Evolutionary conservation across 2,888 invertebrate genomes (phyloP), one percentile per base, ranked within the genome.

Genomic region (Ophioninae sp.): DNA sequence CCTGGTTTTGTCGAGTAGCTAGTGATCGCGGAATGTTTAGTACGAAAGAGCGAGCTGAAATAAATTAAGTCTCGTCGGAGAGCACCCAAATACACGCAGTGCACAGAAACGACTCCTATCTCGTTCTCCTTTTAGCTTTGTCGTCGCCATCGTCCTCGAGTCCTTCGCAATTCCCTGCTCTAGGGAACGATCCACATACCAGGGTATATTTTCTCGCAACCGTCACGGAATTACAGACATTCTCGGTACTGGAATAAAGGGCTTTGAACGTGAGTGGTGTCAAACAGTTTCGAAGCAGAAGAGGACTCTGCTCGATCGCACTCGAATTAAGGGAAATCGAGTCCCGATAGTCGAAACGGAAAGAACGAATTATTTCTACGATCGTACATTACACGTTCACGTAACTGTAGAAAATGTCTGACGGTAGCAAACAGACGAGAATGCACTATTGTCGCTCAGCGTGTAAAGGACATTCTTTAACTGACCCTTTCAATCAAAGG

Each of bases 321-420:
- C 65, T 61, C 72, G 77, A 72, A 68, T 77, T 65, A 57, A 81
- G 61, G 23, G 67, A 81, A 72, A 72, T 81, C 77, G 81, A 81
- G 77, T 77, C 81, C 61, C 81, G 72, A 81, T 77, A 13, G 73
- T 72, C 72, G 72, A 56, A 59, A 21, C 20, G 10, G 39, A 57
- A 59, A 73, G 20, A 73, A 61, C 13, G 61, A 77, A 77, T 68
- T 67, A 65, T 77, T 72, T 23, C 77, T 8, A 20, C 67, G 61
- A 78, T 77, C 72, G 20, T 61, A 50, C 59, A 44, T 56, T 10
- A 17, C 13, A 50, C 50, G 50, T 50, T 2, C 17, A 13, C 6
- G 50, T 17, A 5, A 17, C 50, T 50, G 13, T 50, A 13, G 13
- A 50, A 50, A 50, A 17, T 6, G 50, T 50, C 6, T 13, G 50